These are phyloP conservation scores for Xanthia togata DNA, from an alignment of 2,888 invertebrate species.

Conservation along the genomic window DNA sequence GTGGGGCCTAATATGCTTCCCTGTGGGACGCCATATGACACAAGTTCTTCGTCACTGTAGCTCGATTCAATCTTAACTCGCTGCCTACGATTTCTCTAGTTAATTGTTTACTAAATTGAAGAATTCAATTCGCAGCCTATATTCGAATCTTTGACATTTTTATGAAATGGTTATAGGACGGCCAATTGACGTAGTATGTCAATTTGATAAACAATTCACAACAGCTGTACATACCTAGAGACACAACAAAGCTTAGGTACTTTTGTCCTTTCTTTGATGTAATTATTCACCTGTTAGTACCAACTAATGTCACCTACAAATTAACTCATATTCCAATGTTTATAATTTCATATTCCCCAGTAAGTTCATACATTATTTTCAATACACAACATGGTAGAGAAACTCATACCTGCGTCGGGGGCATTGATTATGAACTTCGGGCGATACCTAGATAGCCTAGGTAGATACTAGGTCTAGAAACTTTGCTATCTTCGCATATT, in stretches of 20 bases:
- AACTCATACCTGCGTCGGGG: conserved; percentile 29
- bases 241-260: not conserved
- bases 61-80: no score
- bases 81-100: no score
- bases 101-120: not conserved
- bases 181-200: not conserved
- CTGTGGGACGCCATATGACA: no score
- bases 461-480: conserved; percentile 61
- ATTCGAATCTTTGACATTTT: not conserved
- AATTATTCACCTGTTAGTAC: not conserved
- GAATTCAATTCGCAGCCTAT: not conserved
- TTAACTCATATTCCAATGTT: not conserved
- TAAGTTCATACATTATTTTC: conserved; percentile 33
- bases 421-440: conserved; percentile 56
- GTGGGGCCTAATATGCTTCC: no score
- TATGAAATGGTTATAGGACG: not conserved
- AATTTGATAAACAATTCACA: not conserved
- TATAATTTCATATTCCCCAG: conserved; percentile 15
- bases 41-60: no score
- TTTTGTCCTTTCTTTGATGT: not conserved
- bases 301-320: not conserved
- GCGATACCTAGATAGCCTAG: conserved; percentile 36
- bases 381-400: conserved; percentile 18
- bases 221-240: not conserved
- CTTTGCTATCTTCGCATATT: conserved; percentile 64